Base-by-base conservation (phyloP, 2,888 invertebrate genomes). In the Lissocephala sabroskyi region DNA sequence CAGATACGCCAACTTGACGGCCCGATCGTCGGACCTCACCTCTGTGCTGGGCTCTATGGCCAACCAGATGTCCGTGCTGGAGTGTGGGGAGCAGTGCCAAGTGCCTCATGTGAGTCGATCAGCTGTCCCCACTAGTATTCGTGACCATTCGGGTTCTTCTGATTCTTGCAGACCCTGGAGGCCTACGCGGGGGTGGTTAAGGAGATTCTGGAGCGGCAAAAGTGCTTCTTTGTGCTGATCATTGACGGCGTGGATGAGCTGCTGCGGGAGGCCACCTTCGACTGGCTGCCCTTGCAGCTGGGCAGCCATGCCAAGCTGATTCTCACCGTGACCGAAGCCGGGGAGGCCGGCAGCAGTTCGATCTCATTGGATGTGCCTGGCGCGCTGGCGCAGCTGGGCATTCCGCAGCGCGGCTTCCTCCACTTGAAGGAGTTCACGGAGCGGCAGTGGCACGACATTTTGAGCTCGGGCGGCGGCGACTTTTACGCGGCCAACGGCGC, bases 301-400 rank as follows among this genome's bases (percentile, higher is more conserved):
- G 93, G 93, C 3, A 87, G 88, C 45, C 89, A 92, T 78, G 90
- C 92, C 42, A 93, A 93, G 85, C 85, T 95, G 70, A 89, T 95
- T 50, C 84, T 94, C 66, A 92, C 93, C 3, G 52, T 82, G 43
- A 77, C 79, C 26, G 75, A 70, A 26, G 16, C 48, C 17, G 65
- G 58, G 40, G 62, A 66, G 28, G 58, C 30, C 4, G n/a, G n/a
- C n/a, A 23, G 23, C 23, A 23, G 23, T 23, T 16, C 35, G 10
- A 26, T 32, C 11, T 26, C 47, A 11, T 52, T 73, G 49, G 62
- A 74, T 45, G 62, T 73, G 66, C 78, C 74, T 39, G 71, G 54
- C 30, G 68, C 78, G 53, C 62, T 84, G 39, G 59, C 67, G 46
- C 71, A 79, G 40, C 52, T 58, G 33, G 80, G 81, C 53, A 68